Evolutionary conservation across 2,113 vertebrate genomes (phyloP), one percentile per base, ranked within the genome.

Genomic region (Oreochromis spilurus): DNA sequence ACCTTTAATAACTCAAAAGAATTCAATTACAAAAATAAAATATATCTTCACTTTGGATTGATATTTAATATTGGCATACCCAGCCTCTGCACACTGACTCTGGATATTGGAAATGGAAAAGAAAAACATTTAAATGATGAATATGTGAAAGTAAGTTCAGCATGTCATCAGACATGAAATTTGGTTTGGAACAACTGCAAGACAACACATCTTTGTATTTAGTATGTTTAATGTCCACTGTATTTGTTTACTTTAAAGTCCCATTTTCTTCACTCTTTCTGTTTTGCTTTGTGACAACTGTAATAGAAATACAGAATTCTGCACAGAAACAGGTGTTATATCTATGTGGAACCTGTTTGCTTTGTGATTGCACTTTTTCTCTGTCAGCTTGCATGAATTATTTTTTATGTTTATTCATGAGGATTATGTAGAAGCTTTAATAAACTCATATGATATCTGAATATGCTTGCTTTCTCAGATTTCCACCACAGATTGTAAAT

Each of bases 121-220:
- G 0, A 26, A 17, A 62, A 10, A 17, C 14, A 34, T 62, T 34
- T 19, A 34, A 62, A 34, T 34, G 9, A 62, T 17, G 26, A 16
- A 58, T 31, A 29, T 16, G 7, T 58, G 2, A 29, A 57, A 57
- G 12, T 16, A 58, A 7, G 24, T 26, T 1, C 2, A 24, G 19
- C 1, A 24, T 2, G 2, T 26, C 2, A 2, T 7, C 6, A 57
- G 7, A 29, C 24, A 14, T 0, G 7, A 58, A 58, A 58, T 58
- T 9, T 16, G 2, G 13, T 58, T 58, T 29, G 55, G 57, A 31
- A 60, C 57, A 60, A 60, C 13, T 31, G 17, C 26, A 60, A 60
- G 26, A 7, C 4, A 16, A 31, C 26, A 29, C 2, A 31, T 58
- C 0, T 8, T 58, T 58, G 4, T 58, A 3, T 12, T 9, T 21